Percentiles rank a stretch among this genome's conserved stretches.
phyloP scores from a whole-genome alignment of 2,888 invertebrate species.

The Xylophagus ater region DNA sequence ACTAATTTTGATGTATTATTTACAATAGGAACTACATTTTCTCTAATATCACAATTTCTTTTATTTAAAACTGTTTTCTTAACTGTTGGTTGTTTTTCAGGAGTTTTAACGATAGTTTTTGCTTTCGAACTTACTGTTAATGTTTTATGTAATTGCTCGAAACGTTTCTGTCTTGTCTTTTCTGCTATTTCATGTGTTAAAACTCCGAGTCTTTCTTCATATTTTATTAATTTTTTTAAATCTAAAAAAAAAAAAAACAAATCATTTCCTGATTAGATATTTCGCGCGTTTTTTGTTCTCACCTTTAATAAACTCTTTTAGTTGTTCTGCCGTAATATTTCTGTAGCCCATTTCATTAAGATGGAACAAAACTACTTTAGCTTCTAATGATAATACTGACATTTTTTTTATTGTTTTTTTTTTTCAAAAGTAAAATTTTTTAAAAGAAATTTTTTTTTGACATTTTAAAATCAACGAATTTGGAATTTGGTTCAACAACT shows the following conservation, averaged over 20 bases:
- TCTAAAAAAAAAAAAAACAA: constrained; percentile 8
- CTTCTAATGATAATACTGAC: too few species aligned
- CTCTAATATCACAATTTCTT: too few species aligned
- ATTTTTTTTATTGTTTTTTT: too few species aligned
- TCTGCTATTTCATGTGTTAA: constrained; percentile 18
- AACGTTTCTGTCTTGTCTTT: constrained; percentile 20
- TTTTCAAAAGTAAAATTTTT: too few species aligned
- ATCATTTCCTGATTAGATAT: constrained; percentile 2
- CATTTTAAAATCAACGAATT: too few species aligned
- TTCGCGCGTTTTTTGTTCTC: constrained; percentile 21
- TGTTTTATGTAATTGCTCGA: constrained; percentile 32
- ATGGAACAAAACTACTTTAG: constrained; percentile 61
- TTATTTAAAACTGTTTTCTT: too few species aligned
- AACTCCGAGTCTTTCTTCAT: constrained; percentile 31
- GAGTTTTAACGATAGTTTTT: constrained; percentile 21
- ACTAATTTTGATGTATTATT: too few species aligned
- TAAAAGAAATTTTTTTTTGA: too few species aligned
- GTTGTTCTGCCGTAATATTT: constrained; percentile 60
- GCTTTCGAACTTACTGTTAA: constrained; percentile 38
- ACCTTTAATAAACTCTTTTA: constrained; percentile 73
- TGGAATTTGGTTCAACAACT: too few species aligned
- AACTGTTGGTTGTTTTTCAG: neutral
- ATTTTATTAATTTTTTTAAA: constrained; percentile 31
- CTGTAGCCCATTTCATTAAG: constrained; percentile 65
- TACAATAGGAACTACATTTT: too few species aligned